Conservation (phyloP, 2,888 invertebrate genomes). For the Stenolophus ochropezus region DNA sequence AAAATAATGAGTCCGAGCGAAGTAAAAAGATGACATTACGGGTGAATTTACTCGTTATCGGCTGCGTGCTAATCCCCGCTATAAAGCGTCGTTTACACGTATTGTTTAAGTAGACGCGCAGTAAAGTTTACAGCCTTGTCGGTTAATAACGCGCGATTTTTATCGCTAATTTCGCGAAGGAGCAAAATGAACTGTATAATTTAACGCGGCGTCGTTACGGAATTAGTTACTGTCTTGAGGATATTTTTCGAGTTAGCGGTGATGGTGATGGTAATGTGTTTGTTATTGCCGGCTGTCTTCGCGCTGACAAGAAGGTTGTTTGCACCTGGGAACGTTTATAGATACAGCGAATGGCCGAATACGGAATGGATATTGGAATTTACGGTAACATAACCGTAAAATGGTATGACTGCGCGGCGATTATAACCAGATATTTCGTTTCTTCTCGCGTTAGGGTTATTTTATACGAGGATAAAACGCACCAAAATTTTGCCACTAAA, state of each 20-base stretch:
- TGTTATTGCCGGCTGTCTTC: slow-evolving; percentile 30
- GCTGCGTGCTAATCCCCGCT: slow-evolving; percentile 4
- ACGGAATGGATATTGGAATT: slow-evolving; percentile 13
- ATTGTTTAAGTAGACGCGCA: slow-evolving; percentile 47
- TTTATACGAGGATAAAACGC: not conserved
- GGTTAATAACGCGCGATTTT: slow-evolving; percentile 33
- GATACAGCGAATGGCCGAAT: not conserved
- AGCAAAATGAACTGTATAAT: slow-evolving; percentile 52
- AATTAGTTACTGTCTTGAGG: slow-evolving; percentile 51
- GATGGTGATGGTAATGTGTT: slow-evolving; percentile 27
- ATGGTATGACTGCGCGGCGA: not conserved
- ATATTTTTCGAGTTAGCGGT: slow-evolving; percentile 44
- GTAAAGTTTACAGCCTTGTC: not conserved
- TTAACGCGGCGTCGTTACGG: slow-evolving; percentile 46
- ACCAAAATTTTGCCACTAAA: too few species aligned
- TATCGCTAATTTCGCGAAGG: slow-evolving; percentile 49
- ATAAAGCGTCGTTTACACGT: slow-evolving; percentile 44
- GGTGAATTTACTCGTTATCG: not conserved
- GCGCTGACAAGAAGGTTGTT: slow-evolving; percentile 2
- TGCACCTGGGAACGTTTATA: not conserved
- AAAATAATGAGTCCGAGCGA: not conserved
- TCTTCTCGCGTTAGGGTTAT: not conserved
- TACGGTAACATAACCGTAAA: slow-evolving; percentile 23
- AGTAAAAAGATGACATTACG: slow-evolving; percentile 14
- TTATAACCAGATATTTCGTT: not conserved